Conservation (phyloP, 2,797 vertebrate species). For the Trachurus trachurus region DNA sequence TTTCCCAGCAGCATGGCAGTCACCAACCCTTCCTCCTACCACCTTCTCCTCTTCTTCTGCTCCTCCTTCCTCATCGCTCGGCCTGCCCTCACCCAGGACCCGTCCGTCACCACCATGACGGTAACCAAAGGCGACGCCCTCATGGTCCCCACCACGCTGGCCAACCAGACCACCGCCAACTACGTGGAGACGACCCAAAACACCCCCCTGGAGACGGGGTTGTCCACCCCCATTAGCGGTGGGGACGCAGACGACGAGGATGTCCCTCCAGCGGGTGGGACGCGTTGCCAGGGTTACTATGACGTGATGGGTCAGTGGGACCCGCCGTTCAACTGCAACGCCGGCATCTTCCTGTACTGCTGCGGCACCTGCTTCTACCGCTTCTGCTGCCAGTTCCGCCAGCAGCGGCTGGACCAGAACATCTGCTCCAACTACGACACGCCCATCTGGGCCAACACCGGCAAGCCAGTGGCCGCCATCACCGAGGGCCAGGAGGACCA, state of each 20-base stretch:
- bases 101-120: slow-evolving; percentile 45
- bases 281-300: slow-evolving; percentile 96
- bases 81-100: slow-evolving; percentile 68
- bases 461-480: slow-evolving; percentile 90
- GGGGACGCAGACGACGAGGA: slow-evolving; percentile 82
- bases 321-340: slow-evolving; percentile 97
- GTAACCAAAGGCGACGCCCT: slow-evolving; percentile 34
- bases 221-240: slow-evolving; percentile 79
- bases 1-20: slow-evolving; percentile 65
- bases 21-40: slow-evolving; percentile 38
- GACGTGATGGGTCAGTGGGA: slow-evolving; percentile 99
- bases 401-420: slow-evolving; percentile 94
- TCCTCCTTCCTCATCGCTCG: slow-evolving; percentile 40
- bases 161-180: slow-evolving; percentile 74
- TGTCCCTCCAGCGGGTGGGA: slow-evolving; percentile 79
- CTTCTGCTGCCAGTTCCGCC: slow-evolving; percentile 97
- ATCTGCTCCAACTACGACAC: slow-evolving; percentile 98
- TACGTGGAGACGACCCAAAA: slow-evolving; percentile 77
- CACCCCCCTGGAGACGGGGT: slow-evolving; percentile 76
- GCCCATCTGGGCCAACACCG: slow-evolving; percentile 98
- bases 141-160: slow-evolving; percentile 35
- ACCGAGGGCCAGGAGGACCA: slow-evolving; percentile 89
- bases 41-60: slow-evolving; percentile 57
- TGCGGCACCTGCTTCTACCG: slow-evolving; percentile 98
- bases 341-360: slow-evolving; percentile 94